Evolutionary conservation across 2,888 invertebrate species (phyloP), one percentile per base, ranked within the genome.

Genomic region (Eilema griseolum): DNA sequence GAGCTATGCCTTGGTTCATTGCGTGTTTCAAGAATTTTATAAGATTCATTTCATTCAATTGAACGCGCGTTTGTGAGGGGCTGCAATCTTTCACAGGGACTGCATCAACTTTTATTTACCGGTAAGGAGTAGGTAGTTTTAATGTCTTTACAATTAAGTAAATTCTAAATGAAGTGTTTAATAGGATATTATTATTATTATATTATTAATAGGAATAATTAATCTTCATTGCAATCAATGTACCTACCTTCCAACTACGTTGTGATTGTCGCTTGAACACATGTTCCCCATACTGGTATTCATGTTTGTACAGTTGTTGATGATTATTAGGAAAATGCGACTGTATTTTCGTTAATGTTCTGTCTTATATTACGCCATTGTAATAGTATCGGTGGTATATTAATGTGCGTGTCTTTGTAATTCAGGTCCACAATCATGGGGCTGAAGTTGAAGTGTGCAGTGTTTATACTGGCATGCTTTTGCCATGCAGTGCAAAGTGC

Each of bases 291-390:
- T 52, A 74, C 61, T 72, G 75, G 31, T 20, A 73, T 71, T 71
- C 77, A 76, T 88, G 80, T 91, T 91, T 89, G 80, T 69, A 80
- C 91, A 91, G 83, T 66, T 86, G 91, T 70, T 73, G 16, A 69
- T 69, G 64, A 64, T 65, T 65, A 69, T 75, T 73, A 77, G 66
- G 64, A 60, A 69, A 74, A 69, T 68, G 28, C 33, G 20, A 69
- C 71, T 74, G 75, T 80, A 67, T 71, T 69, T 65, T 71, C 61
- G 74, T 65, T 66, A 69, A 61, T 69, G n/a, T 67, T 69, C 68
- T 75, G 76, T 85, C 78, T 85, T 16, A 86, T 79, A 68, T 67
- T 69, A 76, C 70, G 71, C 73, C 62, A 81, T 78, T 65, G 73
- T 70, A 68, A 72, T 69, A 62, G 72, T 67, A 68, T 71, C 78